Base-by-base conservation (phyloP, 2,888 invertebrate genomes). In the Lycaena phlaeas region DNA sequence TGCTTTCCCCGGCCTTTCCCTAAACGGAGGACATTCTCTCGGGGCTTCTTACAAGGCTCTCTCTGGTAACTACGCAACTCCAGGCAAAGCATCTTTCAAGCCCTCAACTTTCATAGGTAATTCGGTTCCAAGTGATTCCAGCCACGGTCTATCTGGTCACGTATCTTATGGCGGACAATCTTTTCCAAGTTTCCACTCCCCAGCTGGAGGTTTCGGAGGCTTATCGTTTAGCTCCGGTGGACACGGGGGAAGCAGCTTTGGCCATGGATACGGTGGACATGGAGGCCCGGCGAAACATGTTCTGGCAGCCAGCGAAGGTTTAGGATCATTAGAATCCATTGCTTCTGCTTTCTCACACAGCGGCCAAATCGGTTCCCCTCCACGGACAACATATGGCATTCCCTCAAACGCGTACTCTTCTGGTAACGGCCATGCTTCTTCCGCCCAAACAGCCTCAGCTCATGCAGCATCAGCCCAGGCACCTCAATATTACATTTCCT, bases 21-120 rank as follows among this genome's bases (percentile, higher is more conserved):
- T 68, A 14, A 57, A 54, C 40, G 56, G 54, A 41, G 48, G 57
- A 14, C 53, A 58, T 14, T 50, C 54, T 6, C 44, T 62, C 2
- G 69, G 70, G 31, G 68, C 68, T 27, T 56, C 63, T 45, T 64
- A 70, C 43, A 79, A 76, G 42, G 49, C 57, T 26, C 55, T 68
- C 38, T 57, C 64, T 15, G 59, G 59, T 14, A 54, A 59, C 26
- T 77, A 74, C 42, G 54, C 61, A 40, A 53, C 61, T 10, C 68
- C 73, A 6, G 62, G 72, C 15, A 79, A 78, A 56, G 51, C 60
- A 29, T 61, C 76, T 14, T 85, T 85, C 45, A 85, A 84, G 43
- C 85, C 85, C 28, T 85, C 85, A 7, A 68, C 76, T 36, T 85
- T 64, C 55, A 53, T 85, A 48, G 85, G 85, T 36, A 60, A 81